These are phyloP conservation scores for Hexactinellida sp. DNA, from an alignment of 37 sponge, comb jelly and placozoan genomes.

Conservation along the genomic window DNA sequence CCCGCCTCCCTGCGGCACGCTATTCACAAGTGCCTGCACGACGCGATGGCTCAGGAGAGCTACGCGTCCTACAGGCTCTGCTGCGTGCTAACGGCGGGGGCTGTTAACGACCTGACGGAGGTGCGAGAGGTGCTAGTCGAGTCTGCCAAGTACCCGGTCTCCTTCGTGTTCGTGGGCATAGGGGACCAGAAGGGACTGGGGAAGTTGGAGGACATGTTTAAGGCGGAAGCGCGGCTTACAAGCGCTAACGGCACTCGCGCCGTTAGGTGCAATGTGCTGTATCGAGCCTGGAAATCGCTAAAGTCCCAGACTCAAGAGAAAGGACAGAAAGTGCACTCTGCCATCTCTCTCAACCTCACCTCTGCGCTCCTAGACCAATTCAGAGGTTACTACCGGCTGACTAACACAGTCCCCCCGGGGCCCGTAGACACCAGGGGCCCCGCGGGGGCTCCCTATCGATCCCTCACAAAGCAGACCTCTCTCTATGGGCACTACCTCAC, in stretches of 20 bases:
- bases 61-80: neutral
- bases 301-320: neutral
- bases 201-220: neutral
- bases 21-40: slow-evolving; percentile 1
- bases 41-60: slow-evolving; percentile 1
- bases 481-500: neutral
- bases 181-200: neutral
- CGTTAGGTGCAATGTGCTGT: neutral
- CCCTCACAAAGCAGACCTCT: neutral
- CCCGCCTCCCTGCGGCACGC: neutral
- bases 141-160: slow-evolving; percentile 4
- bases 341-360: neutral
- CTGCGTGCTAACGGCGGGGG: neutral
- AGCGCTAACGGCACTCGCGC: neutral
- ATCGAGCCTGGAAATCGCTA: neutral
- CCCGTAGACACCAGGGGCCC: neutral
- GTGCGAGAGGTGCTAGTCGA: neutral
- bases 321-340: neutral
- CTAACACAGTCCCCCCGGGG: neutral
- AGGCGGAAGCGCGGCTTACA: neutral
- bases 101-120: neutral
- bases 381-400: neutral
- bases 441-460: neutral
- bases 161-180: neutral
- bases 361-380: neutral